Percentiles rank a stretch among this genome's conserved stretches.
Evolutionary conservation across 2,888 invertebrate species (phyloP).

Genomic region (Ormyrus labotus): DNA sequence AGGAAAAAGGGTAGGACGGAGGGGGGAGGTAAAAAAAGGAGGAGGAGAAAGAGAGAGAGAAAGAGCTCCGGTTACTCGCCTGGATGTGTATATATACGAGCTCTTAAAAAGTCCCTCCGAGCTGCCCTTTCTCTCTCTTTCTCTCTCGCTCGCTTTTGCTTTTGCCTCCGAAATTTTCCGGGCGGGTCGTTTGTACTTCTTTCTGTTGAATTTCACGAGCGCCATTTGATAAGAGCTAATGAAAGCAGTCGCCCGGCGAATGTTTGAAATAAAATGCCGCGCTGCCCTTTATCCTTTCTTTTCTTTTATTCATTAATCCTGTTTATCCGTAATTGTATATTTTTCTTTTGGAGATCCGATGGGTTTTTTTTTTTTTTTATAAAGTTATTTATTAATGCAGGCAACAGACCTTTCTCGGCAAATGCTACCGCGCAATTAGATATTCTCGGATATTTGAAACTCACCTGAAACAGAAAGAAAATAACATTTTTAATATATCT

Average conservation of each 20-base stretch:
- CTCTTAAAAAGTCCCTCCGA: conserved; percentile 45
- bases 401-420: not conserved
- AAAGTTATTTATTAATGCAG: not conserved
- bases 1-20: not conserved
- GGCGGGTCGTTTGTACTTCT: conserved; percentile 37
- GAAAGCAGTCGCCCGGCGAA: conserved; percentile 31
- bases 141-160: not conserved
- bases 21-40: not conserved
- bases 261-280: conserved; percentile 26
- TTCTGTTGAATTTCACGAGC: conserved; percentile 39
- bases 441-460: too few relatives aligned
- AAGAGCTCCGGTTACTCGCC: conserved; percentile 36
- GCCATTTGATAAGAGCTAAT: conserved; percentile 49
- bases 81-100: conserved; percentile 6
- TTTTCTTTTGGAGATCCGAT: not conserved
- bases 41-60: not conserved
- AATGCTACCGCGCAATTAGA: not conserved
- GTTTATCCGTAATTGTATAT: not conserved
- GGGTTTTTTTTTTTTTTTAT: too few relatives aligned
- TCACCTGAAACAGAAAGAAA: too few relatives aligned
- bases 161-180: conserved; percentile 29
- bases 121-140: not conserved
- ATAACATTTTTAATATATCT: too few relatives aligned
- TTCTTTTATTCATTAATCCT: not conserved
- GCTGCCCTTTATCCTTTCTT: not conserved